Conservation (phyloP, 2,113 vertebrate genomes). For the Muntiacus muntjak region DNA sequence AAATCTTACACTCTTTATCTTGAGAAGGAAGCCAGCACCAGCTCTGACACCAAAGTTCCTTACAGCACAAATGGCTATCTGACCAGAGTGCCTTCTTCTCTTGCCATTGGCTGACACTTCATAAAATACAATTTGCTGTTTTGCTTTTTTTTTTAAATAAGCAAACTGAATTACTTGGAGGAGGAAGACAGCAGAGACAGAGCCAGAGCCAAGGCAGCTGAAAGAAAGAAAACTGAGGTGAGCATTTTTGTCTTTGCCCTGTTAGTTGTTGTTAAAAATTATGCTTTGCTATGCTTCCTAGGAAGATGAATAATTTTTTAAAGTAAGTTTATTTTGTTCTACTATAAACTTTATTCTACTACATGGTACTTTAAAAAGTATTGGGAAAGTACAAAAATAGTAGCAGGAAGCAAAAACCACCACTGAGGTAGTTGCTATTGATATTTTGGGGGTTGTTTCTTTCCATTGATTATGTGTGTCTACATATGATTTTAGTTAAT, state of each 20-base stretch:
- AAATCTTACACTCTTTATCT: background rate
- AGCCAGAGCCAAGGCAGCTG: background rate
- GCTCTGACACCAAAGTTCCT: background rate
- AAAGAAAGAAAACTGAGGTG: constrained; percentile 10
- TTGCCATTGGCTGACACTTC: constrained; percentile 26
- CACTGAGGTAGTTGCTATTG: background rate
- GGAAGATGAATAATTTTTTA: background rate
- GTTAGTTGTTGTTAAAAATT: background rate
- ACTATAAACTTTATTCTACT: background rate
- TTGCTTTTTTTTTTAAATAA: constrained; percentile 2
- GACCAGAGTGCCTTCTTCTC: background rate
- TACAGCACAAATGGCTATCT: background rate
- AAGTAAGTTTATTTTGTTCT: background rate
- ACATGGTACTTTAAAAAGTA: background rate
- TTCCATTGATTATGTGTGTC: background rate
- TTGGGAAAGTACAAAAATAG: background rate
- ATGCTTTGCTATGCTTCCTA: background rate
- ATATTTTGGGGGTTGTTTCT: background rate
- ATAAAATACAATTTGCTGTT: constrained; percentile 16
- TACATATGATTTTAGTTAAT: background rate
- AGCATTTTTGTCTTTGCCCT: background rate
- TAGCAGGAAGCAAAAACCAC: background rate
- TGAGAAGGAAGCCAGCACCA: background rate
- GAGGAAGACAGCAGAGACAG: background rate
- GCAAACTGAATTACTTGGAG: background rate